Conservation (phyloP, 2,113 vertebrate species). For the Toxotes jaculatrix region DNA sequence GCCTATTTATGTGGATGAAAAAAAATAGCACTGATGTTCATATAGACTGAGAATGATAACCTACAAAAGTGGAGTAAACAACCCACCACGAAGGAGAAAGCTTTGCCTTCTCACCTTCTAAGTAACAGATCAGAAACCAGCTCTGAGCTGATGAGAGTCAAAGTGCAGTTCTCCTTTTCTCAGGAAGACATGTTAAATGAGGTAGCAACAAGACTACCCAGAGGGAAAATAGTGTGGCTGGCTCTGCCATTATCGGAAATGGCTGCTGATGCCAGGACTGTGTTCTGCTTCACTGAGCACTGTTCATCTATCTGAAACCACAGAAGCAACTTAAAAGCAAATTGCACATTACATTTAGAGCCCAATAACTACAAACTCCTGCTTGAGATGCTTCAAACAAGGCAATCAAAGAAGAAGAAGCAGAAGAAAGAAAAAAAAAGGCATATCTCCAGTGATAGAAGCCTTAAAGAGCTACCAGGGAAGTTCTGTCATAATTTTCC, state of each 20-base stretch:
- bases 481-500: constrained; percentile 28
- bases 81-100: constrained; percentile 8
- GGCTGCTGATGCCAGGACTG: constrained; percentile 40
- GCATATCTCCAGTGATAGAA: constrained; percentile 13
- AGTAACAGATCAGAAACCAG: constrained; percentile 33
- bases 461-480: constrained; percentile 9
- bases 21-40: background rate
- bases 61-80: background rate
- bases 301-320: constrained; percentile 50
- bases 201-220: constrained; percentile 38
- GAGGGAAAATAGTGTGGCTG: constrained; percentile 35
- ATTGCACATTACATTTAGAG: constrained; percentile 41
- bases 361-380: constrained; percentile 32
- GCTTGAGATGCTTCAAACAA: constrained; percentile 5
- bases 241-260: constrained; percentile 42
- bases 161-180: constrained; percentile 38
- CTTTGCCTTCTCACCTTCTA: background rate
- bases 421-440: background rate
- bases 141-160: constrained; percentile 19
- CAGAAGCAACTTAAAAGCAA: constrained; percentile 31
- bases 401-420: background rate
- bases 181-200: constrained; percentile 40
- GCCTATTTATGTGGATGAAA: background rate
- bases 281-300: constrained; percentile 24
- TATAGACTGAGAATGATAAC: background rate